phyloP scores from a whole-genome alignment of 2,888 invertebrate genomes.

The Caenorhabditis imperialis region DNA sequence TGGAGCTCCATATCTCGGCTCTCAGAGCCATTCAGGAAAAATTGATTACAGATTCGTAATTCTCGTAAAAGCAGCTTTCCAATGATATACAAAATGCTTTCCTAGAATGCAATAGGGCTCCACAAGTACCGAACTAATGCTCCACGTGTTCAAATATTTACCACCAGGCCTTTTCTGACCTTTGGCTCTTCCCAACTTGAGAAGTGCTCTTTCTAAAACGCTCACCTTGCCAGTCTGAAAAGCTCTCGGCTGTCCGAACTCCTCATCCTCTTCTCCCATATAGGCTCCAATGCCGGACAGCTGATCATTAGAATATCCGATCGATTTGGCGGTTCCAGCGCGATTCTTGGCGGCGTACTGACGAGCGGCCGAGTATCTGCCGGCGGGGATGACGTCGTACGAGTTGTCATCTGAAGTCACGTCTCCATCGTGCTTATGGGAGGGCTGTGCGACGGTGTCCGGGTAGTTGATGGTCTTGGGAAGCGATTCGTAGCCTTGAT shows the following conservation, averaged over 20 bases:
- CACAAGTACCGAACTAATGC: too few species aligned
- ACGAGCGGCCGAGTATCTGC: constrained; percentile 25
- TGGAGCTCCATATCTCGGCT: too few species aligned
- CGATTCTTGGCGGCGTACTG: constrained; percentile 49
- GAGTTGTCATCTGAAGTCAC: constrained; percentile 27
- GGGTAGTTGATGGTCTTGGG: constrained; percentile 57
- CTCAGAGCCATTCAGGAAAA: too few species aligned
- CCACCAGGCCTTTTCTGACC: too few species aligned
- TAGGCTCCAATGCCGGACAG: constrained; percentile 25
- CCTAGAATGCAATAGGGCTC: too few species aligned
- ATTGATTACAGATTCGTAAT: too few species aligned
- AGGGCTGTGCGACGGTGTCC: constrained; percentile 31
- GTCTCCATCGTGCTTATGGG: constrained; percentile 53
- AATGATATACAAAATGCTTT: too few species aligned
- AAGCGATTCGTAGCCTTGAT: constrained; percentile 4
- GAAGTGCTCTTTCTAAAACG: neutral
- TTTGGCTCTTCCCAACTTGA: too few species aligned
- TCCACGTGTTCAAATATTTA: too few species aligned
- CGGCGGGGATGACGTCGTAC: constrained; percentile 28
- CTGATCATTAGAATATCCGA: constrained; percentile 52
- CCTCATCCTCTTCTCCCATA: constrained; percentile 1
- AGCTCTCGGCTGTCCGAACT: constrained; percentile 37
- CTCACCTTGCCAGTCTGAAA: constrained; percentile 52
- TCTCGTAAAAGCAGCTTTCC: too few species aligned
- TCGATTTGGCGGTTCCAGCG: constrained; percentile 17